phyloP scores from a whole-genome alignment of 2,888 invertebrate genomes.

The Watsonalla cultraria region DNA sequence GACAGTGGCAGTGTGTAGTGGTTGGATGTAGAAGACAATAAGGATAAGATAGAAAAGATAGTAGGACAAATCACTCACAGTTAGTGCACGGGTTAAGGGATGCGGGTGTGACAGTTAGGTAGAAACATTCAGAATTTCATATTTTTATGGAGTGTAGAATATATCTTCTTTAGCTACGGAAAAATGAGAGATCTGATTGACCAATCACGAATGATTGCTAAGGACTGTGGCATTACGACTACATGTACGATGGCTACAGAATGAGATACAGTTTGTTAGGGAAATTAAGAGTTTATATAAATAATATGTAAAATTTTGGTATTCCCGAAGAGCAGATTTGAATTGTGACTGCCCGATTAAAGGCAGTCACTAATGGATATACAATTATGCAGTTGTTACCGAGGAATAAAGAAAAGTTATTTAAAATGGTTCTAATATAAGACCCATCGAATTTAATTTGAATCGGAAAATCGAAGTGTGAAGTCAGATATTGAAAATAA shows the following conservation, averaged over 20 bases:
- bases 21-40: slow-evolving; percentile 58
- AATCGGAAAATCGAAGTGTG: too few relatives aligned
- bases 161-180: slow-evolving; percentile 68
- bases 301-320: slow-evolving; percentile 16
- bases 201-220: slow-evolving; percentile 55
- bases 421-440: too few relatives aligned
- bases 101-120: slow-evolving; percentile 73
- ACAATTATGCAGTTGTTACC: too few relatives aligned
- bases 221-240: slow-evolving; percentile 17
- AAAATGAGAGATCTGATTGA: slow-evolving; percentile 56
- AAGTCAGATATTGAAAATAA: too few relatives aligned
- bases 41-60: slow-evolving; percentile 64
- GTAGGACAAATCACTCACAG: slow-evolving; percentile 73
- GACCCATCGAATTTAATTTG: too few relatives aligned
- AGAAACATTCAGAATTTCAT: slow-evolving; percentile 69
- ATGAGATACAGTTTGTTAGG: slow-evolving; percentile 20
- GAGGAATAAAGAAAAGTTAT: too few relatives aligned
- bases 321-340: slow-evolving; percentile 17
- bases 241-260: slow-evolving; percentile 23
- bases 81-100: slow-evolving; percentile 74
- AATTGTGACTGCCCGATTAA: neutral
- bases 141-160: slow-evolving; percentile 59
- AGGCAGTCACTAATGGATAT: too few relatives aligned
- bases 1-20: slow-evolving; percentile 71
- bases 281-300: slow-evolving; percentile 17